Evolutionary conservation across 2,888 invertebrate genomes (phyloP).

Genomic region (Myathropa florea): DNA sequence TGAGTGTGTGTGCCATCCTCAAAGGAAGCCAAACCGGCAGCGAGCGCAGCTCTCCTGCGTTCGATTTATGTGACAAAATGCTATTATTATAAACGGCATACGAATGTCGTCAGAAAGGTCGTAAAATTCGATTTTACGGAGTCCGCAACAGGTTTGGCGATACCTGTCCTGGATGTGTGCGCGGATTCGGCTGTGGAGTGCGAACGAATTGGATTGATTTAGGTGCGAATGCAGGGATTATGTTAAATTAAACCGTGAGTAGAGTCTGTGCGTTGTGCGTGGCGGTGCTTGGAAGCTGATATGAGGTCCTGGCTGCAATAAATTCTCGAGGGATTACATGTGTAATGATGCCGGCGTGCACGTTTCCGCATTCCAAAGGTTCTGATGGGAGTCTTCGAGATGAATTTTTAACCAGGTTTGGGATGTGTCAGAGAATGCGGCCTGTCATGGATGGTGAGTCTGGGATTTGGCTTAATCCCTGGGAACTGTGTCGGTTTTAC

Average conservation of each 20-base stretch:
- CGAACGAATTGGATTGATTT: slow-evolving; percentile 61
- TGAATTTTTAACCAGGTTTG: slow-evolving; percentile 37
- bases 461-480: slow-evolving; percentile 22
- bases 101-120: slow-evolving; percentile 40
- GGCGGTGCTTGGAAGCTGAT: slow-evolving; percentile 22
- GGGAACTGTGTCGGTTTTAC: slow-evolving; percentile 30
- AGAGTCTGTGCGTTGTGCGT: background rate
- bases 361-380: slow-evolving; percentile 63
- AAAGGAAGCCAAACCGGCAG: slow-evolving; percentile 57
- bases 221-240: slow-evolving; percentile 70
- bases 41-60: slow-evolving; percentile 23
- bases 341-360: slow-evolving; percentile 37
- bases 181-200: background rate
- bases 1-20: slow-evolving; percentile 20
- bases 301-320: slow-evolving; percentile 56
- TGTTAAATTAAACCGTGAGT: slow-evolving; percentile 58
- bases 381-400: slow-evolving; percentile 21
- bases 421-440: slow-evolving; percentile 27
- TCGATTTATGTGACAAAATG: slow-evolving; percentile 70
- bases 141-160: slow-evolving; percentile 59
- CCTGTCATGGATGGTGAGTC: slow-evolving; percentile 5
- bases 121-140: slow-evolving; percentile 66
- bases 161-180: background rate
- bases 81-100: slow-evolving; percentile 58
- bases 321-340: slow-evolving; percentile 59